Conservation (phyloP, 2,797 vertebrate species). For the Limosa lapponica region DNA sequence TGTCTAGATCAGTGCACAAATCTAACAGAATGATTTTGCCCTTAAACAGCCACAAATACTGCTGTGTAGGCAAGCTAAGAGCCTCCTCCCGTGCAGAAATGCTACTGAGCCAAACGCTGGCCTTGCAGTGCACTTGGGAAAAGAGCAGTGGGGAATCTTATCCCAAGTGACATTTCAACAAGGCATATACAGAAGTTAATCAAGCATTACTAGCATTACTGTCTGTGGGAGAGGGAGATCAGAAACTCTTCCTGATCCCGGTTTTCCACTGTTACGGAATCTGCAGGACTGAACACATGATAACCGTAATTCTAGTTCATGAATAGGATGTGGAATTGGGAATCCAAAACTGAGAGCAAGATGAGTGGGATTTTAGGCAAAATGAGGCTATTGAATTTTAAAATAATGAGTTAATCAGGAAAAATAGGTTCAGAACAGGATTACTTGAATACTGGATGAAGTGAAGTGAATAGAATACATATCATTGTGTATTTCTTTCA, state of each 20-base stretch:
- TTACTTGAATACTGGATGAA: neutral
- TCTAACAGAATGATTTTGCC: slow-evolving; percentile 1
- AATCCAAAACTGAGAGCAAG: neutral
- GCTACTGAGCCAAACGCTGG: rapidly evolving
- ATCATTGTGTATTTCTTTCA: neutral
- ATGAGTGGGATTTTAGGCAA: neutral
- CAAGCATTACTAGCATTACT: neutral
- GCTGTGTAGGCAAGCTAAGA: neutral
- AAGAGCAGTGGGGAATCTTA: neutral
- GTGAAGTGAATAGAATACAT: neutral
- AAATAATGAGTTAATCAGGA: neutral
- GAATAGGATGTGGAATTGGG: neutral
- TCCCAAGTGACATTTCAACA: neutral
- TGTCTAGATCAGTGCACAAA: slow-evolving; percentile 50
- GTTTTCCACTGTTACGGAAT: neutral
- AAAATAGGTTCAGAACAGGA: neutral
- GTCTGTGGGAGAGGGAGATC: neutral
- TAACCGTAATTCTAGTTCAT: neutral
- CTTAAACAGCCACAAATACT: neutral
- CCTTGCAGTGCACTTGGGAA: neutral
- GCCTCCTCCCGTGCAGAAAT: neutral
- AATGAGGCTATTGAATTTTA: neutral
- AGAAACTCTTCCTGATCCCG: neutral
- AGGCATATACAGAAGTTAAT: neutral
- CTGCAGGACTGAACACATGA: neutral